These are phyloP conservation scores for Danio rerio DNA, from an alignment of 2,113 vertebrate species.

Conservation along the genomic window GRCz12tu NC_133183.1:14147501-14148000, in stretches of 20 bases:
- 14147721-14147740: not conserved
- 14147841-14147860: too few relatives aligned
- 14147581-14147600: not conserved
- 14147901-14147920: too few relatives aligned
- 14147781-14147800: conserved; percentile 2
- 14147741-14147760: conserved; percentile 12
- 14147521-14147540: not conserved
- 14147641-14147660: conserved; percentile 5
- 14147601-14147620: not conserved
- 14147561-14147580: not conserved
- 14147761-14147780: conserved; percentile 4
- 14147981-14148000: too few relatives aligned
- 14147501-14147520: not conserved
- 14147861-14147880: too few relatives aligned
- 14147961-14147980: too few relatives aligned
- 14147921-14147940: too few relatives aligned
- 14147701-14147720: not conserved
- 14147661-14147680: not conserved
- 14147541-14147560: not conserved
- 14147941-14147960: too few relatives aligned
- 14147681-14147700: not conserved
- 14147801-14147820: conserved; percentile 25
- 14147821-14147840: not conserved
- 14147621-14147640: not conserved
- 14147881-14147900: too few relatives aligned